Evolutionary conservation across 2,797 vertebrate genomes (phyloP).

Genomic region (Tarsius wallacei): DNA sequence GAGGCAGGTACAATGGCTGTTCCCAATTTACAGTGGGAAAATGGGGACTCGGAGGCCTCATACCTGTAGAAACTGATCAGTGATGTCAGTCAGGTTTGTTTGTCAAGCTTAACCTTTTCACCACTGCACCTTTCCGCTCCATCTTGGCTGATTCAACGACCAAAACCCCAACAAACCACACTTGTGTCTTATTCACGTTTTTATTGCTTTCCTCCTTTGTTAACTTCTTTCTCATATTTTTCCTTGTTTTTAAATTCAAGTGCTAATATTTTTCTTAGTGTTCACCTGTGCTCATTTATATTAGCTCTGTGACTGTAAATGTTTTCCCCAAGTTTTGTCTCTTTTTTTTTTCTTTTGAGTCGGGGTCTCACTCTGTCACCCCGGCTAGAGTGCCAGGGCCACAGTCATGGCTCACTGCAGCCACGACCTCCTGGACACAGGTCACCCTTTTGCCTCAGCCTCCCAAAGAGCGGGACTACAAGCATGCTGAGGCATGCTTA

Average conservation of each 20-base stretch:
- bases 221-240: background rate
- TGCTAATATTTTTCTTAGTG: background rate
- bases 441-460: too few species aligned
- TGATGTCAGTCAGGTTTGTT: background rate
- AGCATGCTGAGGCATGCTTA: too few species aligned
- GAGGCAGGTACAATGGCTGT: background rate
- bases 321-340: background rate
- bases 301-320: background rate
- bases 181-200: background rate
- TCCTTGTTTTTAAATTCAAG: background rate
- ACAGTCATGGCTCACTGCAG: too few species aligned
- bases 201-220: background rate
- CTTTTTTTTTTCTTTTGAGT: background rate
- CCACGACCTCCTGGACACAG: too few species aligned
- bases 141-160: background rate
- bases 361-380: too few species aligned
- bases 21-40: background rate
- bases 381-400: too few species aligned
- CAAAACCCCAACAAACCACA: background rate
- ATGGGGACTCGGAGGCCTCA: background rate
- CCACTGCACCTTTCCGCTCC: background rate
- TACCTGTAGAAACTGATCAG: background rate
- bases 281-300: background rate
- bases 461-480: too few species aligned
- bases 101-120: background rate